Evolutionary conservation across 2,888 invertebrate species (phyloP).

Genomic region (Parochlus steinenii): DNA sequence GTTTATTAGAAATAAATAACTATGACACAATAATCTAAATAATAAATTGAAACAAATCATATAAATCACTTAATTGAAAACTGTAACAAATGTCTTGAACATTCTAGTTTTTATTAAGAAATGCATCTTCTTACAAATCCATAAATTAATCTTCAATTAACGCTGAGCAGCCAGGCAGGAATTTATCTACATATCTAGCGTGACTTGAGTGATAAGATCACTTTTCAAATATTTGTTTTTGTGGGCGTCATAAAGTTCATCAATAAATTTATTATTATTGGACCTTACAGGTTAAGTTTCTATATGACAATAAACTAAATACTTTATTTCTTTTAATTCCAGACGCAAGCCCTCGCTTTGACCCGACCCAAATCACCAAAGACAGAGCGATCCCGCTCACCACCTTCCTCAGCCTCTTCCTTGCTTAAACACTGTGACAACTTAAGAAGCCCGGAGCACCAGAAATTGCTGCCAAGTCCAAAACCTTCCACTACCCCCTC

Average conservation of each 20-base stretch:
- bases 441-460: constrained; percentile 9
- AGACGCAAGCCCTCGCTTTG: constrained; percentile 50
- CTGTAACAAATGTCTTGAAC: too few relatives aligned
- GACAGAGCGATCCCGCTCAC: constrained; percentile 27
- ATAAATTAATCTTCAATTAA: constrained; percentile 11
- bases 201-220: too few relatives aligned
- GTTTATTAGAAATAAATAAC: too few relatives aligned
- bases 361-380: constrained; percentile 38
- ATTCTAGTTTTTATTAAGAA: too few relatives aligned
- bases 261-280: constrained; percentile 3
- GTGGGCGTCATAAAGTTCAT: neutral
- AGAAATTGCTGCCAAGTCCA: constrained; percentile 5
- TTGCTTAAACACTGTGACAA: constrained; percentile 6
- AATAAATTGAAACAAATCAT: constrained; percentile 12
- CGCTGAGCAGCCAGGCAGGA: neutral
- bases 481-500: constrained; percentile 6
- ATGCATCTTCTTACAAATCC: too few relatives aligned
- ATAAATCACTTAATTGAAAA: constrained; percentile 13
- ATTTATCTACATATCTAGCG: too few relatives aligned
- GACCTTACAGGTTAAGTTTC: constrained; percentile 1
- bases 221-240: too few relatives aligned
- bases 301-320: constrained; percentile 5
- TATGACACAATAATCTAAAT: constrained; percentile 13
- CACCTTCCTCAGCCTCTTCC: constrained; percentile 16
- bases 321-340: constrained; percentile 14